Evolutionary conservation across 92 coral and sea anemone species (phyloP), one percentile per base, ranked within the genome.

Genomic region (Bergia sp.): DNA sequence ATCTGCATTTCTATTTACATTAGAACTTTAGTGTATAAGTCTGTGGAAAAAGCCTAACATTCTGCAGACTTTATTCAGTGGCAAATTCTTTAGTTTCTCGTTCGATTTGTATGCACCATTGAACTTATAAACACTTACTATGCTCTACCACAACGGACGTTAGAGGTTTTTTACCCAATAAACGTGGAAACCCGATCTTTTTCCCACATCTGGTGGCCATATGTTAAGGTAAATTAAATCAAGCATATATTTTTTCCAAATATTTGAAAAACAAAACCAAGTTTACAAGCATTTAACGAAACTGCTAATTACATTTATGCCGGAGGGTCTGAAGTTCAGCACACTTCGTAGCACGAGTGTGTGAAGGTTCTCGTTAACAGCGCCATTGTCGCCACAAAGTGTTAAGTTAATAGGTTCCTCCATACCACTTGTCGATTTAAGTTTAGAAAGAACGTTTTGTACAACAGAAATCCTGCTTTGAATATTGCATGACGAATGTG

Each of bases 401-500:
- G 36, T 15, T 57, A 80, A 36, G 37, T 80, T 38, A 57, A 5
- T 11, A 55, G 23, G 39, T 37, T 57, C 38, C 71, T 37, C 37
- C 7, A 20, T 38, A 38, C 37, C 40, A 13, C 38, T 38, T 58
- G 1, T 18, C 21, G 40, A 18, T 57, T 80, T 37, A 42, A 13
- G 42, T 38, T 38, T 5, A 8, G 77, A 73, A 78, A 44, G 1
- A 69, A 16, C 1, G 44, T 23, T 65, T 65, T 16, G 13, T n/a
- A 23, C 37, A 45, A 23, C 1, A 57, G 41, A 84, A 71, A 71
- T 39, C 75, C 15, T 23, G 39, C 6, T 23, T 23, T 13, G 64
- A 42, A 72, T 37, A 84, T 84, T 84, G 87, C 87, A 71, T 84
- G 87, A 43, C 77, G 65, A 84, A 71, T 73, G 87, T 84, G 77